Evolutionary conservation across 1,140 invertebrate genomes (phyloP).

Genomic region (Anadara kagoshimensis): DNA sequence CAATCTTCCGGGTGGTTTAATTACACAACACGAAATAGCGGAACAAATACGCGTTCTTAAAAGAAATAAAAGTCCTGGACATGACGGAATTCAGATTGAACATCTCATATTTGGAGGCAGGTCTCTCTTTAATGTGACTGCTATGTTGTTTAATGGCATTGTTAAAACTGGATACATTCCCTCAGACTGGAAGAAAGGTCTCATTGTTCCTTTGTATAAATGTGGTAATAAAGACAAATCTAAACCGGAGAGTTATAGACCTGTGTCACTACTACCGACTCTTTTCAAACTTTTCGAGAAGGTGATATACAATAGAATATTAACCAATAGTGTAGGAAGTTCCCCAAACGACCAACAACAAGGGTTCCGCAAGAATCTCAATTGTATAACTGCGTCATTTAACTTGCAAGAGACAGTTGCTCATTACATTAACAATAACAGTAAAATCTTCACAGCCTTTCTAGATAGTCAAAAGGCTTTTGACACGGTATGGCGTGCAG

Average conservation of each 20-base stretch:
- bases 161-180: slow-evolving; percentile 2
- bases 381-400: slow-evolving; percentile 26
- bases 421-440: slow-evolving; percentile 1
- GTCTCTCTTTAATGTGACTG: too few relatives aligned
- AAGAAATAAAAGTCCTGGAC: too few relatives aligned
- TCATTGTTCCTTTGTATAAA: slow-evolving; percentile 17
- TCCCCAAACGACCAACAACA: slow-evolving; percentile 27
- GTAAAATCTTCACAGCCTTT: neutral
- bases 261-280: slow-evolving; percentile 7
- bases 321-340: neutral
- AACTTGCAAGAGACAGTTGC: slow-evolving; percentile 22
- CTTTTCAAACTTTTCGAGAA: slow-evolving; percentile 30
- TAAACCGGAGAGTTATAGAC: slow-evolving; percentile 11
- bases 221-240: slow-evolving; percentile 14
- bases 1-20: too few relatives aligned
- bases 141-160: slow-evolving; percentile 16
- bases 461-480: slow-evolving; percentile 14
- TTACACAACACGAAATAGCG: too few relatives aligned
- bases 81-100: too few relatives aligned
- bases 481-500: slow-evolving; percentile 18
- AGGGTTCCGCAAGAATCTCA: slow-evolving; percentile 16
- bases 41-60: too few relatives aligned
- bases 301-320: neutral
- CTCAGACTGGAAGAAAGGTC: slow-evolving; percentile 1
- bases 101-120: too few relatives aligned